A percentile compares a stretch with the other conserved stretches of the same genome.
Evolutionary conservation across 2,113 vertebrate species (phyloP).

Genomic region (Promerops cafer): DNA sequence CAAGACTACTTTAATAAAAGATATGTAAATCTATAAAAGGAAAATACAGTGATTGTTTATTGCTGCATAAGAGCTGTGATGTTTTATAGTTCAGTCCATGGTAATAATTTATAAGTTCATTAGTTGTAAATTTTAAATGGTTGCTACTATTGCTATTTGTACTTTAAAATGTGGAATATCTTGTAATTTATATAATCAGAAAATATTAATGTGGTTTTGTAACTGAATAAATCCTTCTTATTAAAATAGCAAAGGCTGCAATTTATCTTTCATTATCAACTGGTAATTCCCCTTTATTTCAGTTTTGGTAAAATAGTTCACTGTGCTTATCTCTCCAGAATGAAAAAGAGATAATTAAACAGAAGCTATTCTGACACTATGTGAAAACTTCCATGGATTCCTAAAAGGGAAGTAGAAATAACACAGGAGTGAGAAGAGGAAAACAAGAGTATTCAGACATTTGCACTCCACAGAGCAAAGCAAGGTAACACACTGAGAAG

Average conservation of each 20-base stretch:
- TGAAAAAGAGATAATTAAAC: neutral
- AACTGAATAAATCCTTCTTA: neutral
- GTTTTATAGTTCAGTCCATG: neutral
- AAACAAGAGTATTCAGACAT: neutral
- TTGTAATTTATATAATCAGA: slow-evolving; percentile 15
- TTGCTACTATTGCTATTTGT: neutral
- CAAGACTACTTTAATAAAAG: neutral
- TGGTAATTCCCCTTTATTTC: neutral
- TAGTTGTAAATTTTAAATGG: neutral
- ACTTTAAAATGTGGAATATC: neutral
- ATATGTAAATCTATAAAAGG: neutral
- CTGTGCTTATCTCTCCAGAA: neutral
- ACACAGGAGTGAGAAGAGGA: neutral
- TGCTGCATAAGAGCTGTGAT: neutral
- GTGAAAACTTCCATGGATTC: neutral
- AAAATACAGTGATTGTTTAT: neutral
- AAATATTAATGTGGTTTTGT: neutral
- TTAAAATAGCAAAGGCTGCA: slow-evolving; percentile 16
- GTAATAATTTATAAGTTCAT: neutral
- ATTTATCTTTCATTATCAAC: slow-evolving; percentile 41
- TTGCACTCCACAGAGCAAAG: neutral
- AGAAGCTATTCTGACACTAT: neutral
- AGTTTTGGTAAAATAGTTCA: slow-evolving; percentile 1
- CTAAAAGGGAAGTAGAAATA: neutral
- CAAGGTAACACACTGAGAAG: neutral